Evolutionary conservation across 2,113 vertebrate species (phyloP), one percentile per base, ranked within the genome.

Genomic region (Ochotona princeps): DNA sequence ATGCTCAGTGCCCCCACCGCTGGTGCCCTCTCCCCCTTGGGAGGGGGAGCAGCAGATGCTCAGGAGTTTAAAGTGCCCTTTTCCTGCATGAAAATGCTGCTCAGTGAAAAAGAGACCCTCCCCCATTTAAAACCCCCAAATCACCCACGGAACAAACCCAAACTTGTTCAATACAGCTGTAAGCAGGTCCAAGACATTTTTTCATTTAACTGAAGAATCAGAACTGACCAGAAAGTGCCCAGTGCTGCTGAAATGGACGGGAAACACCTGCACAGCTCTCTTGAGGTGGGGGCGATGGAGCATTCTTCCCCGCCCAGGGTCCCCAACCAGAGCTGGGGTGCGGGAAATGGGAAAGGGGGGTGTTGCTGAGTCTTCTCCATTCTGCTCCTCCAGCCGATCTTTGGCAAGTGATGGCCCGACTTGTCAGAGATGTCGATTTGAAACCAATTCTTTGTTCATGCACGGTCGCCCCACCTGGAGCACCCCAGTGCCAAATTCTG

Each of bases 391-490:
- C 13, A 2, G 14, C 49, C 92, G 92, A 92, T 92, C 89, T 95
- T 95, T 93, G 67, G 82, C 91, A 85, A 70, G 79, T 65, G 85
- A 94, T 87, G 61, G 74, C 76, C 84, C 84, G 91, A 86, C 89
- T 6, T 20, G 81, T 83, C 78, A 54, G 66, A 90, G 75, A 81
- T 87, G 84, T 78, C 0, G 35, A 87, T 83, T 78, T 47, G 38
- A 94, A 95, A 91, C 73, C 18, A 20, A 72, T 89, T 95, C 91
- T 91, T 95, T 91, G 86, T 93, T 79, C 47, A 3, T 76, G 28
- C 38, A 44, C 4, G 38, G 6, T 44, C 38, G 87, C 61, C 63
- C 28, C n/a, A 54, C 10, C 30, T 38, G 0, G 69, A 44, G 20
- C 3, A n/a, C 57, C 35, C 57, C 54, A 47, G 86, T 49, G 87